Percentiles rank a stretch among this genome's conserved stretches.
Conservation (phyloP, 2,113 vertebrate species). For the Pygoscelis antarcticus region DNA sequence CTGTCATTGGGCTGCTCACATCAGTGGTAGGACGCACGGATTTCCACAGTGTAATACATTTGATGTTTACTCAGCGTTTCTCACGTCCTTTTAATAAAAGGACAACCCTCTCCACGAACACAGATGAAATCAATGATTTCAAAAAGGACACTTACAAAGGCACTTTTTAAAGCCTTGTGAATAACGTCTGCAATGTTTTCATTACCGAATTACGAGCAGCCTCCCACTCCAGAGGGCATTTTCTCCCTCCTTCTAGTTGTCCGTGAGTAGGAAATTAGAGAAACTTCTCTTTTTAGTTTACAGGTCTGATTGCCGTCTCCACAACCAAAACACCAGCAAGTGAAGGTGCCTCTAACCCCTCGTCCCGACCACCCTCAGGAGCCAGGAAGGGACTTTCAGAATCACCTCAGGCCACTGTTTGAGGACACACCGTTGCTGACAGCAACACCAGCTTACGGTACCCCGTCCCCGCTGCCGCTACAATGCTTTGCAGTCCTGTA, state of each 20-base stretch:
- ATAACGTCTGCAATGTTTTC: background rate
- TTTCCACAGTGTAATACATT: background rate
- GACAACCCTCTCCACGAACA: background rate
- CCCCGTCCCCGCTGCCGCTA: background rate
- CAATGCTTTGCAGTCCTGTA: background rate
- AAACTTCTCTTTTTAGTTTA: background rate
- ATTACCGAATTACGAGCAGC: rapidly evolving
- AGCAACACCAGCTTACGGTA: background rate
- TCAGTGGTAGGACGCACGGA: background rate
- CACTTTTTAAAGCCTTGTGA: background rate
- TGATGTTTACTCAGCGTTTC: background rate
- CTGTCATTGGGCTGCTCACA: background rate
- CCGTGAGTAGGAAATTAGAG: background rate
- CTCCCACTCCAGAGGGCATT: background rate
- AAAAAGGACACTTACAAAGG: background rate
- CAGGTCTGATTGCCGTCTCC: rapidly evolving
- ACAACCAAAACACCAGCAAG: background rate
- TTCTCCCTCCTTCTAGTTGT: background rate
- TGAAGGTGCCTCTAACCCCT: background rate
- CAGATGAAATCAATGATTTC: background rate
- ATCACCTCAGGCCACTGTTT: background rate
- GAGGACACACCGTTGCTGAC: background rate
- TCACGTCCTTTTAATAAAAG: background rate
- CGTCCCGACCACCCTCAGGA: background rate
- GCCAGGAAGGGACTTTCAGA: background rate